phyloP scores from a whole-genome alignment of 2,797 vertebrate species.

The Parauchenoglanis punctatus region DNA sequence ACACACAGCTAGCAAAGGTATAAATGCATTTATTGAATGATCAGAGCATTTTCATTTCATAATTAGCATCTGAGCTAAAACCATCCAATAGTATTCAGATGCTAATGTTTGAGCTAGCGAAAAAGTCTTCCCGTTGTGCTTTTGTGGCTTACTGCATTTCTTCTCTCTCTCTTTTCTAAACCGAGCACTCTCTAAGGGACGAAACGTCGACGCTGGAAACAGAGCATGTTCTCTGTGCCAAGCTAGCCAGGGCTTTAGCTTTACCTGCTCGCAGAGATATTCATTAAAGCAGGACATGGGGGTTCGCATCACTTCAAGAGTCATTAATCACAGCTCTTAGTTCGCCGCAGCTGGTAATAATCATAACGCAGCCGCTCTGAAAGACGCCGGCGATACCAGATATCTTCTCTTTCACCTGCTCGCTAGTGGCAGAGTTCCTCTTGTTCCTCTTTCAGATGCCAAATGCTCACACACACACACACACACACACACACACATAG shows the following conservation, averaged over 20 bases:
- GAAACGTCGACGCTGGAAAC: not conserved
- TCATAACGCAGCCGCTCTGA: constrained; percentile 60
- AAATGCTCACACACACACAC: constrained; percentile 33
- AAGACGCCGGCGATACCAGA: constrained; percentile 48
- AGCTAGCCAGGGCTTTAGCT: constrained; percentile 48
- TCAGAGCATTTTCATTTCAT: too few species aligned
- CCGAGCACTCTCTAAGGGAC: constrained; percentile 15
- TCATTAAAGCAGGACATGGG: constrained; percentile 65
- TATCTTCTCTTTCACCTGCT: constrained; percentile 53
- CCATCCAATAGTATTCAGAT: not conserved
- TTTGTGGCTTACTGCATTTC: not conserved
- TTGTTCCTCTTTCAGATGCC: constrained; percentile 29
- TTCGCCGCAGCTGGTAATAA: constrained; percentile 73
- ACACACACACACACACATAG: constrained; percentile 37
- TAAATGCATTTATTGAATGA: not conserved
- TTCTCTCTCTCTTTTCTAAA: not conserved
- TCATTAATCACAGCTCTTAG: constrained; percentile 71
- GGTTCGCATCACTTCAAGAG: constrained; percentile 52
- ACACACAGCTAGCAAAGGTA: not conserved
- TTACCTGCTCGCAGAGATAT: constrained; percentile 65
- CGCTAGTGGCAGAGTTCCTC: constrained; percentile 30
- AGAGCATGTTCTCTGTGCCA: constrained; percentile 43
- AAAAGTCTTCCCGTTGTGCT: not conserved
- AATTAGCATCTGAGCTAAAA: not conserved
- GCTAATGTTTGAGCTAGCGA: not conserved